These are phyloP conservation scores for Copsychus sechellarum DNA, from an alignment of 2,113 vertebrate genomes.

Conservation along the genomic window DNA sequence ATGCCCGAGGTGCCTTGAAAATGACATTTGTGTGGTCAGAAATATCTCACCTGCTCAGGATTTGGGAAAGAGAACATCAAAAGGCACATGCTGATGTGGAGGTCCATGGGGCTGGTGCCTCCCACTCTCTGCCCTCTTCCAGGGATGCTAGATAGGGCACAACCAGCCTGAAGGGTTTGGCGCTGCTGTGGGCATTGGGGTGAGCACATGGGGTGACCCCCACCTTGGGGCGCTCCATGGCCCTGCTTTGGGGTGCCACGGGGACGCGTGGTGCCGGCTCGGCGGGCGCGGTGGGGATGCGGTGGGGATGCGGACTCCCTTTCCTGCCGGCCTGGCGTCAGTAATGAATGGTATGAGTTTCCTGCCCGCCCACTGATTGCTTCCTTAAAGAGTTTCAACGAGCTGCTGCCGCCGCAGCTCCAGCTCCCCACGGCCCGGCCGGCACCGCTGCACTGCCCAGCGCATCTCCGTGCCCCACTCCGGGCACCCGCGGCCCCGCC, in stretches of 20 bases:
- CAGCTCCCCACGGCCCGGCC: neutral
- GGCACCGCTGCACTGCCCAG: accelerated
- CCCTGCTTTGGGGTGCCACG: neutral
- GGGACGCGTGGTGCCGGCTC: neutral
- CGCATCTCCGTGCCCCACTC: accelerated
- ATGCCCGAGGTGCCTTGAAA: neutral
- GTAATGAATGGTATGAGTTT: constrained; percentile 66
- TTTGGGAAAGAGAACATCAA: neutral
- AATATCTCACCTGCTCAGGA: neutral
- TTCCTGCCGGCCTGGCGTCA: constrained; percentile 37
- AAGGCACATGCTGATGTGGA: neutral
- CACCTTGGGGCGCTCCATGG: neutral
- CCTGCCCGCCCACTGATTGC: constrained; percentile 64
- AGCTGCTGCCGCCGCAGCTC: neutral
- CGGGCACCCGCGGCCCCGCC: neutral
- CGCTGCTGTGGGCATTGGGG: no score
- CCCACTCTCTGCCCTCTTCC: neutral
- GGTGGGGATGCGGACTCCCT: neutral
- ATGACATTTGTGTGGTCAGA: accelerated
- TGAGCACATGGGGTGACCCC: neutral
- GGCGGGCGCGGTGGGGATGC: neutral
- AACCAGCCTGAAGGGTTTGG: neutral
- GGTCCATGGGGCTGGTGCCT: neutral
- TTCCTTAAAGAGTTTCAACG: constrained; percentile 28
- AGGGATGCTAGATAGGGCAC: neutral